These are phyloP conservation scores for Plectus sambesii DNA, from an alignment of 1,140 invertebrate species.

Conservation along the genomic window DNA sequence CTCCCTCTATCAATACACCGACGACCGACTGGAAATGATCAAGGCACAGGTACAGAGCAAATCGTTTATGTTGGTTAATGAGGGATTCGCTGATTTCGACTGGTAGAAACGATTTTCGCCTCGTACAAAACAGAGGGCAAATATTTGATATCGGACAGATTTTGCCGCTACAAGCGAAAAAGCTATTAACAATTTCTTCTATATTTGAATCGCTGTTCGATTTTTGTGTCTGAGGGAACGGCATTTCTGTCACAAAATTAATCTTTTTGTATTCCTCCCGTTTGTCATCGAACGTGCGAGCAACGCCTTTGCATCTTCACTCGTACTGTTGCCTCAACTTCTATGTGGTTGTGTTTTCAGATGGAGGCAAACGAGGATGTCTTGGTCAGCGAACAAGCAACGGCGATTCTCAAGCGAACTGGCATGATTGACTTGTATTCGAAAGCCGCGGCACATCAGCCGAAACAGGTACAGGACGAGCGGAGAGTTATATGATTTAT, in stretches of 20 bases:
- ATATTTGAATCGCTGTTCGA: too few relatives aligned
- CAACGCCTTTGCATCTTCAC: constrained; percentile 4
- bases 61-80: too few relatives aligned
- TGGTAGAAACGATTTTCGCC: too few relatives aligned
- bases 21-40: constrained; percentile 73
- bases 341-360: constrained; percentile 33
- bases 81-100: too few relatives aligned
- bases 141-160: too few relatives aligned
- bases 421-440: constrained; percentile 76
- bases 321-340: not conserved
- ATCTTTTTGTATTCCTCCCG: constrained; percentile 23
- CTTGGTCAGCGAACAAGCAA: constrained; percentile 82
- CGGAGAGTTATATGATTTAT: not conserved
- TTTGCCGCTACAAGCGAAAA: too few relatives aligned
- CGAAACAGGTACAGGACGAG: constrained; percentile 45
- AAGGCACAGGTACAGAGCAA: constrained; percentile 54
- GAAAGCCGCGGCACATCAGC: constrained; percentile 64
- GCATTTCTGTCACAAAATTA: too few relatives aligned
- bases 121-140: too few relatives aligned
- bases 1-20: constrained; percentile 61
- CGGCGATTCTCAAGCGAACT: constrained; percentile 73
- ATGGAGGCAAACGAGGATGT: constrained; percentile 88
- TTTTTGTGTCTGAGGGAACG: too few relatives aligned
- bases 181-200: too few relatives aligned
- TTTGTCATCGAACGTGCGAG: constrained; percentile 22